phyloP scores from a whole-genome alignment of 2,888 invertebrate genomes.

The Platycheirus albimanus region DNA sequence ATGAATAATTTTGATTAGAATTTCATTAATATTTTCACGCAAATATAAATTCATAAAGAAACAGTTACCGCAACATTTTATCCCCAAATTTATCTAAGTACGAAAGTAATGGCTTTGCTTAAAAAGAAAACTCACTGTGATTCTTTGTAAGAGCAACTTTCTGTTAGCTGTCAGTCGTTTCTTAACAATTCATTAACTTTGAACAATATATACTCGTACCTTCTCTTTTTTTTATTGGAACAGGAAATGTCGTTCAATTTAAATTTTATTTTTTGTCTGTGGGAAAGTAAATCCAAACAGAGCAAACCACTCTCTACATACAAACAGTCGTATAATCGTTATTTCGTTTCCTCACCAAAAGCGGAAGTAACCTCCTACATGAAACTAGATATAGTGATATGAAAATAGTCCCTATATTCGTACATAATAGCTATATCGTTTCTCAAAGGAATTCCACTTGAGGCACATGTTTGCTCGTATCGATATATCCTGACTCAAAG shows the following conservation, averaged over 20 bases:
- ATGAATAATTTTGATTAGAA: slow-evolving; percentile 24
- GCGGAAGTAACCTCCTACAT: background rate
- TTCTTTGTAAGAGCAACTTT: slow-evolving; percentile 26
- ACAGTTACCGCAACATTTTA: slow-evolving; percentile 18
- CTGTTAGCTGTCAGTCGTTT: slow-evolving; percentile 56
- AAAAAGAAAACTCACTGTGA: background rate
- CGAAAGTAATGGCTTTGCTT: slow-evolving; percentile 10
- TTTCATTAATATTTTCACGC: slow-evolving; percentile 9
- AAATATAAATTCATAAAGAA: slow-evolving; percentile 6
- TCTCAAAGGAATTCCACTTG: slow-evolving; percentile 27
- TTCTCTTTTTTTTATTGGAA: background rate
- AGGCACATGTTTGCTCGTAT: slow-evolving; percentile 23
- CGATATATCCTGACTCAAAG: slow-evolving; percentile 41
- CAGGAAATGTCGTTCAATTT: slow-evolving; percentile 44
- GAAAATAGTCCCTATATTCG: no score
- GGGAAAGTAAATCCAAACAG: slow-evolving; percentile 24
- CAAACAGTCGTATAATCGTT: slow-evolving; percentile 33
- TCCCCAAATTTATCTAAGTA: slow-evolving; percentile 5
- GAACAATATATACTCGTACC: slow-evolving; percentile 34
- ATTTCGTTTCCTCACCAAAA: background rate
- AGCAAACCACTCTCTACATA: slow-evolving; percentile 30
- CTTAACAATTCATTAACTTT: slow-evolving; percentile 64
- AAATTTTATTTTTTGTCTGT: slow-evolving; percentile 15
- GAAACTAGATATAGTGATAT: slow-evolving; percentile 4
- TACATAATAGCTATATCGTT: slow-evolving; percentile 13